phyloP scores from a whole-genome alignment of 2,113 vertebrate species.

The Chinchilla lanigera region DNA sequence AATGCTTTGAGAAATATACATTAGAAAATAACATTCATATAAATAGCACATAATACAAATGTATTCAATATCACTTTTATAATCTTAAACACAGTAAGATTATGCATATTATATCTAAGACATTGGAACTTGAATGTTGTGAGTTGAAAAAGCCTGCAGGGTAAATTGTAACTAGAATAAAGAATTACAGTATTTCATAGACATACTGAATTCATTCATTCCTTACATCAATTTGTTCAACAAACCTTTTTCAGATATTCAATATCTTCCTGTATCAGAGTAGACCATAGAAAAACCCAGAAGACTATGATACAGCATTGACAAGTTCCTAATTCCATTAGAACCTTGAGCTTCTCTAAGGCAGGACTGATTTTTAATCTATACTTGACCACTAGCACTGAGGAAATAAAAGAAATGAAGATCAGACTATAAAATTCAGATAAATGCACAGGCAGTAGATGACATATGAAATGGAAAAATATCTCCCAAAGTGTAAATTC shows the following conservation, averaged over 20 bases:
- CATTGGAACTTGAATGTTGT: not conserved
- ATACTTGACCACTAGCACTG: not conserved
- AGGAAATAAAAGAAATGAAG: not conserved
- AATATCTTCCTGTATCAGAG: not conserved
- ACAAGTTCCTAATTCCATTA: not conserved
- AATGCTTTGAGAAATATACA: not conserved
- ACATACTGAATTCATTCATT: not conserved
- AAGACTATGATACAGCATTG: not conserved
- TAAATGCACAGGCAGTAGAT: not conserved
- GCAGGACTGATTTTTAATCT: not conserved
- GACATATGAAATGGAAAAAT: not conserved
- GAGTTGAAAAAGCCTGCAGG: not conserved
- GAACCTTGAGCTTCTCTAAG: not conserved
- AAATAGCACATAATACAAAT: not conserved
- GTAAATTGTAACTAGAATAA: not conserved
- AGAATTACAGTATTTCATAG: not conserved
- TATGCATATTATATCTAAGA: not conserved
- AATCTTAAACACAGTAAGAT: not conserved
- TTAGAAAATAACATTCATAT: conserved; percentile 29
- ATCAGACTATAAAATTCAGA: not conserved
- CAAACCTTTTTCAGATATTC: not conserved
- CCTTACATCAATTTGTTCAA: not conserved
- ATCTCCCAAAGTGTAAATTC: not conserved
- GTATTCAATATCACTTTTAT: not conserved
- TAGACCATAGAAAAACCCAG: not conserved